Evolutionary conservation across 2,888 invertebrate species (phyloP), one percentile per base, ranked within the genome.

Genomic region (Acrobasis suavella): DNA sequence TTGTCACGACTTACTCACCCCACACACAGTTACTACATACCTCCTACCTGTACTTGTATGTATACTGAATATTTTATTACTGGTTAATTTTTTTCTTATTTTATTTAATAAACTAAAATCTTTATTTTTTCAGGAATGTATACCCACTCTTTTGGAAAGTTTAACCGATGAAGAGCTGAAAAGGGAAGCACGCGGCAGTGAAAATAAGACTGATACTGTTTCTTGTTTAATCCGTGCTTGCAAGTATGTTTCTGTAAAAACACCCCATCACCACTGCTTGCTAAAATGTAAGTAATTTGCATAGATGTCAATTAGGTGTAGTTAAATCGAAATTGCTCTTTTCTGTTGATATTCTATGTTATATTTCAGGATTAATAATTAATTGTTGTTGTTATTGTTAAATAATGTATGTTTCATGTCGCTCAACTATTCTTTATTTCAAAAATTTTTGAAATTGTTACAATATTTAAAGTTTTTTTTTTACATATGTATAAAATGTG

Each of bases 151-250:
- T 79, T 92, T 99, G 81, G 97, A 98, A 82, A 96, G 97, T 87
- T 93, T 99, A 78, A 97, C 98, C 22, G 98, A 99, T 85, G 98
- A 98, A 69, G 98, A 99, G 83, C 88, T 99, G 65, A 99, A 99
- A 84, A 96, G 97, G 73, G 99, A 99, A 91, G 97, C 98, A 6
- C 97, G 98, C 82, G 94, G 94, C 15, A 96, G 96, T 80, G 98
- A 98, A 88, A 97, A 97, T 68, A 98, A 98, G 91, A 98, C 98
- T 85, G 99, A 99, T 90, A 97, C 97, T 60, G 96, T 99, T 71
- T 98, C 98, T 67, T 96, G 97, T 71, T 97, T 99, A 83, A 97
- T 99, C 68, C 97, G 98, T 89, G 96, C 97, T 50, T 95, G 98
- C 72, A 98, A 98, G 89, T 96, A 96, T 85, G 94, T 99, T 73